Evolutionary conservation across 2,888 invertebrate species (phyloP).

Genomic region (Cerastoderma edule): DNA sequence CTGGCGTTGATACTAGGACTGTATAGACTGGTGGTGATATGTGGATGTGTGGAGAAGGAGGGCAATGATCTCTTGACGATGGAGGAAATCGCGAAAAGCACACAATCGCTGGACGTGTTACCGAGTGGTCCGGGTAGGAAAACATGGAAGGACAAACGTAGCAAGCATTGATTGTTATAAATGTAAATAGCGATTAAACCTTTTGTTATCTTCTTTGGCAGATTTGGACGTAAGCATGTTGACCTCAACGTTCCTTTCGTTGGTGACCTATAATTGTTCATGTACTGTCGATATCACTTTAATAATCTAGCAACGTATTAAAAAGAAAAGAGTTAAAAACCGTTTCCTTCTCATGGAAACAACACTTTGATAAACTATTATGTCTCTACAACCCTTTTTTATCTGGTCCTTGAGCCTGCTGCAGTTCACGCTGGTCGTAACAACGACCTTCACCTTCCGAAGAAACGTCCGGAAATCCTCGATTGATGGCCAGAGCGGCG

Average conservation of each 20-base stretch:
- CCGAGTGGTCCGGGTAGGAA: not conserved
- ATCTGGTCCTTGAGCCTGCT: constrained; percentile 57
- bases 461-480: constrained; percentile 10
- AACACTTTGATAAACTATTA: no score
- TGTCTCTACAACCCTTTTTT: no score
- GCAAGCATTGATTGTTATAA: not conserved
- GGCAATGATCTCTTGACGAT: constrained; percentile 54
- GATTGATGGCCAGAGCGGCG: not conserved
- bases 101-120: constrained; percentile 42
- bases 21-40: constrained; percentile 50
- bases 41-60: constrained; percentile 43
- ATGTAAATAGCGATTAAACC: no score
- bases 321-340: no score
- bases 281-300: no score
- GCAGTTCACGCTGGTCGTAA: constrained; percentile 58
- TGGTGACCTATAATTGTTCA: no score
- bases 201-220: no score
- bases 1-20: constrained; percentile 48
- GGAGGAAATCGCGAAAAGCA: constrained; percentile 50
- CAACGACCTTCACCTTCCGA: constrained; percentile 43
- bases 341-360: no score
- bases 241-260: no score
- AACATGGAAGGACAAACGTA: not conserved
- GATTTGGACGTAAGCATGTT: no score
- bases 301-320: no score